Conservation (phyloP, 2,888 invertebrate genomes). For the Selenia dentaria region DNA sequence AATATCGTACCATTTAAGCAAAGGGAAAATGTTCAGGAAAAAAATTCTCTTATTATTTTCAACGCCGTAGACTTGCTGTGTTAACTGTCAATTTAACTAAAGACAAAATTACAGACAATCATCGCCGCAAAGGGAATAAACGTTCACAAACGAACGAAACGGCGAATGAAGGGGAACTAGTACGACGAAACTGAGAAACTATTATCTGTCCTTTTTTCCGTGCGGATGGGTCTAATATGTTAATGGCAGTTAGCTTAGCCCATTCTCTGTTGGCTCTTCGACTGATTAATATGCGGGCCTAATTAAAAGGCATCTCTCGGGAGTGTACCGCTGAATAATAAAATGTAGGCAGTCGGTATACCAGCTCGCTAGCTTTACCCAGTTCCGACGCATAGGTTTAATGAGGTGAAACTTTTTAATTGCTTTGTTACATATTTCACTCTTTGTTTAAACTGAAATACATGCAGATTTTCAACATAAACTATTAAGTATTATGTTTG, state of each 20-base stretch:
- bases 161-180: slow-evolving; percentile 3
- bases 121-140: slow-evolving; percentile 30
- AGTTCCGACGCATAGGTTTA: too few relatives aligned
- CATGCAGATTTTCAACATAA: too few relatives aligned
- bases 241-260: slow-evolving; percentile 48
- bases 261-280: slow-evolving; percentile 46
- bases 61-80: slow-evolving; percentile 15
- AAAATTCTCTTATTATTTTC: slow-evolving; percentile 21
- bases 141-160: slow-evolving; percentile 18
- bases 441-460: too few relatives aligned
- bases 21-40: slow-evolving; percentile 9
- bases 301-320: slow-evolving; percentile 49
- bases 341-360: slow-evolving; percentile 11
- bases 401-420: too few relatives aligned
- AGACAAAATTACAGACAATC: slow-evolving; percentile 36
- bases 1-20: neutral
- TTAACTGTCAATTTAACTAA: slow-evolving; percentile 37
- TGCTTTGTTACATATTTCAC: too few relatives aligned
- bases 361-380: neutral
- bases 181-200: slow-evolving; percentile 15
- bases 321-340: slow-evolving; percentile 6
- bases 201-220: slow-evolving; percentile 34
- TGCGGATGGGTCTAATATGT: slow-evolving; percentile 50
- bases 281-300: slow-evolving; percentile 58
- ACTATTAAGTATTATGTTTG: too few relatives aligned